Evolutionary conservation across 2,888 invertebrate species (phyloP).

Genomic region (Cheilosia soror): DNA sequence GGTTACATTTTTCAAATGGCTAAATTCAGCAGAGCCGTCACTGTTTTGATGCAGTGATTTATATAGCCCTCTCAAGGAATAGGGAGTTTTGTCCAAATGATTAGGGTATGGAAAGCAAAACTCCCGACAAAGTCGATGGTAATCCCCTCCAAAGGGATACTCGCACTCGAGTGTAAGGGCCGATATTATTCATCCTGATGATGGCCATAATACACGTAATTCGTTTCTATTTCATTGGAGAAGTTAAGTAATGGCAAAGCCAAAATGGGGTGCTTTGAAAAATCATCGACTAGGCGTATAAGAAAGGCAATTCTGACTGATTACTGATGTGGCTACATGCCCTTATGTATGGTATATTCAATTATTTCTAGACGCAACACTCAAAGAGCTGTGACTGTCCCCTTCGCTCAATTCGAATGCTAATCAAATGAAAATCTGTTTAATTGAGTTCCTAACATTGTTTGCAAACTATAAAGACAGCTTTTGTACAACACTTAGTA

Average conservation of each 20-base stretch:
- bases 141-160: slow-evolving; percentile 36
- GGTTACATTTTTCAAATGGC: slow-evolving; percentile 57
- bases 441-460: slow-evolving; percentile 47
- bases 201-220: slow-evolving; percentile 59
- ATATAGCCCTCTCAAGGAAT: slow-evolving; percentile 41
- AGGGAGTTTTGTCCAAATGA: slow-evolving; percentile 44
- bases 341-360: too few species aligned
- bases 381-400: not conserved
- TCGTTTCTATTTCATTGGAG: slow-evolving; percentile 52
- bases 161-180: slow-evolving; percentile 24
- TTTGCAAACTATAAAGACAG: slow-evolving; percentile 35
- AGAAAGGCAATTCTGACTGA: not conserved
- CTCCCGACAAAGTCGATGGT: slow-evolving; percentile 47
- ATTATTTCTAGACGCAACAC: not conserved
- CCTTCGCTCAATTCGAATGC: too few species aligned
- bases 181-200: slow-evolving; percentile 61
- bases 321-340: not conserved
- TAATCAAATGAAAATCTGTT: not conserved
- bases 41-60: slow-evolving; percentile 66
- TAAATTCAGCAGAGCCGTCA: slow-evolving; percentile 48
- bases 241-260: slow-evolving; percentile 14
- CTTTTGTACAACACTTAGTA: slow-evolving; percentile 43
- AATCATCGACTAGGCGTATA: slow-evolving; percentile 17
- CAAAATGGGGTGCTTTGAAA: slow-evolving; percentile 35
- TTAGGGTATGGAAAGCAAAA: slow-evolving; percentile 1